These are phyloP conservation scores for Ichneumon xanthorius DNA, from an alignment of 2,888 invertebrate species.

Conservation along the genomic window DNA sequence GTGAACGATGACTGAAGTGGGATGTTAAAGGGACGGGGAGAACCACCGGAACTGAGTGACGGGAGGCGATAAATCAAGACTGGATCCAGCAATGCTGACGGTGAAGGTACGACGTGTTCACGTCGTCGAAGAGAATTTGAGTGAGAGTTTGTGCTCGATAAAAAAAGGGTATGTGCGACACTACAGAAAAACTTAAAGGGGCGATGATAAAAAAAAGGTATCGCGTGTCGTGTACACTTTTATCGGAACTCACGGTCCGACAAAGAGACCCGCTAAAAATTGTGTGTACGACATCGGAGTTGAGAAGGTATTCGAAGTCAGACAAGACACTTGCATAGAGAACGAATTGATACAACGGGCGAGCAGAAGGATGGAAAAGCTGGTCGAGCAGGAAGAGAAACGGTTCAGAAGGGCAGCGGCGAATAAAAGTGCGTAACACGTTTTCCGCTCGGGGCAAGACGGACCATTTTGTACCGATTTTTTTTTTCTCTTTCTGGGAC, in stretches of 20 bases:
- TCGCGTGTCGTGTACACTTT: conserved; percentile 10
- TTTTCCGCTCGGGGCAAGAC: background rate
- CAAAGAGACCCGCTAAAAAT: conserved; percentile 9
- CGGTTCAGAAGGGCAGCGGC: conserved; percentile 15
- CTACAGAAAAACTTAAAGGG: background rate
- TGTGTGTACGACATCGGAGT: background rate
- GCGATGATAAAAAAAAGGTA: background rate
- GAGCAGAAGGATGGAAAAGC: conserved; percentile 17
- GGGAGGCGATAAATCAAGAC: conserved; percentile 43
- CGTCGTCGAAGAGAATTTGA: conserved; percentile 20
- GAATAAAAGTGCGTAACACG: conserved; percentile 44
- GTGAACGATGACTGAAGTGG: conserved; percentile 36
- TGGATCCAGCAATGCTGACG: background rate
- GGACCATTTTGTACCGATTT: too few relatives aligned
- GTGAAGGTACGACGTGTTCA: conserved; percentile 32
- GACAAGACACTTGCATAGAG: conserved; percentile 1
- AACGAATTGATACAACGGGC: conserved; percentile 13
- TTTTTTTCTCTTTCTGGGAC: too few relatives aligned
- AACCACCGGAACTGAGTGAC: conserved; percentile 44
- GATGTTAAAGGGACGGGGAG: conserved; percentile 11
- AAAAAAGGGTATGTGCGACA: conserved; percentile 11
- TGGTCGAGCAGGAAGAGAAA: background rate
- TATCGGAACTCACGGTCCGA: background rate
- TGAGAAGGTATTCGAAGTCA: conserved; percentile 4
- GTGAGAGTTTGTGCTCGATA: background rate